phyloP scores from a whole-genome alignment of 2,113 vertebrate species.

The Otus sunia region DNA sequence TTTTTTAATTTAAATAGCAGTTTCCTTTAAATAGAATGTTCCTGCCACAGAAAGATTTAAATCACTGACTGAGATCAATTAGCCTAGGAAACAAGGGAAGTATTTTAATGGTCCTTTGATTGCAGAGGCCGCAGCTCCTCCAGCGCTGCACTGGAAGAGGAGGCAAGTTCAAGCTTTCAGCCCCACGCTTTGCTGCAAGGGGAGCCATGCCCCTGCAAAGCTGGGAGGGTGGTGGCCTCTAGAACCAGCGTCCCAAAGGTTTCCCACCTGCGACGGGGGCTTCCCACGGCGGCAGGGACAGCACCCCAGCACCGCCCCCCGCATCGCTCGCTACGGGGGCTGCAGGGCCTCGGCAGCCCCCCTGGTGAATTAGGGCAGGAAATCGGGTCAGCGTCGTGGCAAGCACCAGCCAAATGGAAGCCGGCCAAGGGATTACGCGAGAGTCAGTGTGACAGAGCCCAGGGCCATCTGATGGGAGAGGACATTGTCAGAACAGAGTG shows the following conservation, averaged over 20 bases:
- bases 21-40: constrained; percentile 56
- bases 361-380: constrained; percentile 33
- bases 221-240: background rate
- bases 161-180: background rate
- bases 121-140: constrained; percentile 40
- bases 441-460: constrained; percentile 18
- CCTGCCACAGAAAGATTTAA: constrained; percentile 43
- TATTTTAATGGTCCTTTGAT: constrained; percentile 59
- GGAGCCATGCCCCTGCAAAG: accelerated
- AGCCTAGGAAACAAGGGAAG: constrained; percentile 47
- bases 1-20: constrained; percentile 53
- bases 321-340: background rate
- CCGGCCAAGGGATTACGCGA: constrained; percentile 25
- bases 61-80: constrained; percentile 57
- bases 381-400: background rate
- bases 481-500: background rate
- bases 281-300: background rate
- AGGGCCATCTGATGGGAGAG: constrained; percentile 48
- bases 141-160: background rate
- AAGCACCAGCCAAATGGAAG: background rate
- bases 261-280: accelerated
- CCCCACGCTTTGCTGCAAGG: background rate
- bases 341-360: background rate
- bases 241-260: background rate
- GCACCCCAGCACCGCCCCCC: accelerated